Evolutionary conservation across 2,797 vertebrate genomes (phyloP), one percentile per base, ranked within the genome.

Genomic region (Ambastaia sidthimunki): DNA sequence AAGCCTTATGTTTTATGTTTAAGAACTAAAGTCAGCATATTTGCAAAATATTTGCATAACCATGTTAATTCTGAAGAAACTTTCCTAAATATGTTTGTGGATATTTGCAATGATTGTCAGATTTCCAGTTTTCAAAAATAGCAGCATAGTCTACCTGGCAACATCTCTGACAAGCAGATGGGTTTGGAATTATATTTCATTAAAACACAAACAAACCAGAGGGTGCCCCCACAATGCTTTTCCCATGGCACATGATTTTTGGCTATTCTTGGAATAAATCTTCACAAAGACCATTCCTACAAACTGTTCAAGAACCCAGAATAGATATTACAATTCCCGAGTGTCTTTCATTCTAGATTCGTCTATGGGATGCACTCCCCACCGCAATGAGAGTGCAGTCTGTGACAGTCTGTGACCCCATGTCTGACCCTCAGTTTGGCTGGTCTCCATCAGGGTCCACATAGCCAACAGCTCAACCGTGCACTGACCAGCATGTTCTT

Each of bases 401-500:
- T 66, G 28, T 65, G 65, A 80, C 70, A 62, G 74, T 76, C 71
- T 71, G 65, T 71, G 76, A 83, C 72, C 65, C 23, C 15, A 25
- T 28, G 50, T 66, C 60, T 83, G 84, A 82, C 79, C 63, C 50
- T 21, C 5, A 19, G 12, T 82, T 71, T 83, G 84, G 76, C 73
- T 5, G 31, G 34, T 78, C 28, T 82, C 60, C 80, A 84, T 71
- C 25, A 11, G 74, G 65, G 59, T 74, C 75, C 81, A 81, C 72
- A 63, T 79, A 81, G 78, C 66, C 59, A 72, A 25, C 67, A 72
- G 71, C 18, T 55, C 72, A 74, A 73, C 31, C 60, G n/a, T 34
- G 48, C 55, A 44, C 78, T 78, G 63, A 76, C 60, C 80, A 77
- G 81, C 37, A 79, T 84, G 80, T 85, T 72, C 72, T 59, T 74